Base-by-base conservation (phyloP, 1,140 invertebrate species). In the Megathymus violae region DNA sequence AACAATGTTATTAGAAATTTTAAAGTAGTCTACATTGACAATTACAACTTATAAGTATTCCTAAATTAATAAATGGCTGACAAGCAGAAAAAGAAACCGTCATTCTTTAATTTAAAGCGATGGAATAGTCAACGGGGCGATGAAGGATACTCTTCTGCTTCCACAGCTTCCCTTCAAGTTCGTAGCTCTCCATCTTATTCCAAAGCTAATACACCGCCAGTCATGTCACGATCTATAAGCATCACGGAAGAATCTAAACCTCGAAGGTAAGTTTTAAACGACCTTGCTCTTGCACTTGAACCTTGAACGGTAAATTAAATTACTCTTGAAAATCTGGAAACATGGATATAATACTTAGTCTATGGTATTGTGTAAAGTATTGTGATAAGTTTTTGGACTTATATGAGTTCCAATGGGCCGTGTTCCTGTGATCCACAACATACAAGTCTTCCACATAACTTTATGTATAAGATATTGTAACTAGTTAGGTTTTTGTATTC, bases 1-100 rank as follows among this genome's bases (percentile, higher is more conserved):
- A 61, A 50, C 11, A 58, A 44, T 56, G 47, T 17, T 63, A 46
- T 69, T 67, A 38, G 48, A 10, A 10, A 41, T 52, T 60, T 17
- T 19, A 43, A 13, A 31, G 11, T 52, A 65, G 50, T 69, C 6
- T 46, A 15, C 47, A 46, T 63, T 22, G 44, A 48, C 51, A 17
- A 36, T n/a, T 34, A n/a, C 31, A 17, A 5, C 22, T 22, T 5
- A 5, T 11, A 27, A 67, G 61, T 66, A 51, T 56, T 58, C 11
- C n/a, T n/a, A 46, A 46, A 51, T 46, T 64, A 38, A 51, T 6
- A 67, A 64, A 89, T 90, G 88, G 72, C 80, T 31, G 84, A 90
- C 14, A 90, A 85, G 62, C 51, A 80, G 7, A 90, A 82, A 52
- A 89, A 86, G 34, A 87, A 80, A 14, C 71, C 72, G 1, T 67